Base-by-base conservation (phyloP, 2,113 vertebrate genomes). In the Jaculus jaculus region DNA sequence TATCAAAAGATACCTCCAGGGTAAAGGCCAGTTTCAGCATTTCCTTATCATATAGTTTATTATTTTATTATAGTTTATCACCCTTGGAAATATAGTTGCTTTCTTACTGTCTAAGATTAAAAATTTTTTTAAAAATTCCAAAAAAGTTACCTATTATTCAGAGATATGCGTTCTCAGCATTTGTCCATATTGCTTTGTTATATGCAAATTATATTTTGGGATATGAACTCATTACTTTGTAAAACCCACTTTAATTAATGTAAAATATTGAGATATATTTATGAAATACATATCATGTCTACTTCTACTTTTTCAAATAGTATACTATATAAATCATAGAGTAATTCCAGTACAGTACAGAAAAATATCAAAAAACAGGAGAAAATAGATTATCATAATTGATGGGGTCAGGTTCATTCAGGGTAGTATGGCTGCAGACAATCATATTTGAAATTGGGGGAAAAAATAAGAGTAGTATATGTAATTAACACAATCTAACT, bases 21-120 rank as follows among this genome's bases (percentile, higher is more conserved):
- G 80, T 60, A 93, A 94, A 92, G 79, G 84, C 63, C 73, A 95
- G 20, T 80, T 91, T 21, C 26, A 83, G 75, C 18, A 66, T 81
- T 95, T 89, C 54, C 77, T 89, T 91, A 90, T 80, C 85, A 81
- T 47, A 93, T 63, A 18, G 37, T 63, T 86, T 89, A 75, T 54
- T 91, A 68, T 94, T 85, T 93, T 83, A 96, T 90, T 90, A 66
- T 78, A 63, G 21, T 77, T 84, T 90, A 42, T 75, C 71, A 93
- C n/a, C 65, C 47, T 66, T 86, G 61, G 72, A 89, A 96, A 77
- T 84, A 60, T 47, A 92, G 69, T 72, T 92, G 7, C 17, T 75
- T 91, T 87, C 32, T 89, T 26, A 87, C 18, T 30, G 86, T 24
- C 13, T 28, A 80, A 77, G 8, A 26, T 74, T 65, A 74, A 9